These are phyloP conservation scores for Lasiurus cinereus DNA, from an alignment of 2,113 vertebrate species.

Conservation along the genomic window DNA sequence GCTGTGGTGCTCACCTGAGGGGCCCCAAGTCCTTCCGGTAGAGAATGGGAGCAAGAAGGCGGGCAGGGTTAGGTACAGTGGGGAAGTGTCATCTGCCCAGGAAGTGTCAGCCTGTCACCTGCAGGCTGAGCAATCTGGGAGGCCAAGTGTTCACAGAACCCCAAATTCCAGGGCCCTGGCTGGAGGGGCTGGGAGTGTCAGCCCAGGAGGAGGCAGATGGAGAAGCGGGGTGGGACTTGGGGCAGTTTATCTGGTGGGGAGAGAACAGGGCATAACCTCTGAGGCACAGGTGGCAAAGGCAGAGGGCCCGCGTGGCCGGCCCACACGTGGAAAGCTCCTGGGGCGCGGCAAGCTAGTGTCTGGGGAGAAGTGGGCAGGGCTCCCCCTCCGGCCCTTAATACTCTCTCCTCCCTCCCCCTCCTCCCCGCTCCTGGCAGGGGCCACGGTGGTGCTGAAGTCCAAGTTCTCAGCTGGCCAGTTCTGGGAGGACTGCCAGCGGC, in stretches of 20 bases:
- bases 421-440: conserved; percentile 63
- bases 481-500: conserved; percentile 92
- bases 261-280: not conserved
- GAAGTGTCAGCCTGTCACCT: not conserved
- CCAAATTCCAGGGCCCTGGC: not conserved
- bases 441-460: conserved; percentile 92
- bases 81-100: not conserved
- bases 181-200: not conserved
- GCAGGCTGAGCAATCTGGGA: not conserved
- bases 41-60: not conserved
- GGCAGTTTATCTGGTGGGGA: not conserved
- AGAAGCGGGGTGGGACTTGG: not conserved
- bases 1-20: not conserved
- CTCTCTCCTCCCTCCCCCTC: not conserved
- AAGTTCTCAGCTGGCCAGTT: conserved; percentile 95
- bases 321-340: not conserved
- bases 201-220: not conserved
- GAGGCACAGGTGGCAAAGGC: not conserved
- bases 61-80: not conserved
- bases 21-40: not conserved
- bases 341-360: not conserved
- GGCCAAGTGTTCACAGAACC: not conserved
- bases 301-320: not conserved
- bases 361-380: not conserved
- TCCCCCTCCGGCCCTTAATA: not conserved